Evolutionary conservation across 2,113 vertebrate genomes (phyloP), one percentile per base, ranked within the genome.

Genomic region (Mormyrus lacerda): DNA sequence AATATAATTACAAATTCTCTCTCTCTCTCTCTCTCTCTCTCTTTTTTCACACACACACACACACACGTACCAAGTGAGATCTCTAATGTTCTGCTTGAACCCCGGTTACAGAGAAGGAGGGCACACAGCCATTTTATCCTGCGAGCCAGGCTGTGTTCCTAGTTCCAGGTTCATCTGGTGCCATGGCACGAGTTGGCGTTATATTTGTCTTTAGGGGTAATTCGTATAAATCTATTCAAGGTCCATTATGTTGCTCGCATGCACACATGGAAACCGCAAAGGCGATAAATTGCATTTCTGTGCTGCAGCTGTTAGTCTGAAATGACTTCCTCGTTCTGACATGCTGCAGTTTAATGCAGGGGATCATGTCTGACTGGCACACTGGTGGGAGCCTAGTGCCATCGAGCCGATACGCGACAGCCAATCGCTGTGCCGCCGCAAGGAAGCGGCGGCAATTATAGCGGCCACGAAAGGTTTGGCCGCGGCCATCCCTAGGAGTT

Each of bases 251-350:
- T 15, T 35, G 47, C 17, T 8, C 2, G 19, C 50, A 44, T 83
- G 35, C 24, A 55, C 11, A 50, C 51, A 9, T 10, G 21, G 42
- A 84, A 55, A 47, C 51, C 58, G 31, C 6, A 45, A 65, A 58
- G 51, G 55, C 35, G n/a, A 65, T 24, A 89, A 73, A 89, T 45
- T 83, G 50, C 73, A 89, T 89, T 89, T 58, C 88, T 76, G 7
- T 69, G 58, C n/a, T 27, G 47, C 35, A 83, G 9, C 55, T 89
- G 47, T 58, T 89, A 35, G 82, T 55, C 51, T 83, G 73, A 50
- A 88, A 73, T 73, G n/a, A 89, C 42, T 39, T 84, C 44, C 82
- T 13, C 76, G 39, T 39, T 15, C 55, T 83, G 35, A 84, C 50
- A 83, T 84, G 9, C 53, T 55, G 53, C 11, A 42, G 10, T 53